A percentile compares a stretch with the other conserved stretches of the same genome.
Evolutionary conservation across 1,140 invertebrate genomes (phyloP).

Genomic region (Trichomalopsis sarcophagae): DNA sequence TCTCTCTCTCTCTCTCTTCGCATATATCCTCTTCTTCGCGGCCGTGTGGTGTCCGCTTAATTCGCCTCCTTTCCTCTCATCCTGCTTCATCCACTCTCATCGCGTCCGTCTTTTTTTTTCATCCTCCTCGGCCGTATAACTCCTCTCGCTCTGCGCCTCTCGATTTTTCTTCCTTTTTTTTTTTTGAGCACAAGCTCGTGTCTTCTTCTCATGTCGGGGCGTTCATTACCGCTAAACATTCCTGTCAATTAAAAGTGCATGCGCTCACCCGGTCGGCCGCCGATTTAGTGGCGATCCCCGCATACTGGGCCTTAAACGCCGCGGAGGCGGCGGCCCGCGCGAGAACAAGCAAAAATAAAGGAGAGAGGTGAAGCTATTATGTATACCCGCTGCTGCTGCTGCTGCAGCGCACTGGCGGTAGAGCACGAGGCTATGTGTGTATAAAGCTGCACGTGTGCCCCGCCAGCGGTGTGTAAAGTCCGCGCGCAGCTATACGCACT

Average conservation of each 20-base stretch:
- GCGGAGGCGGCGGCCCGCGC: background rate
- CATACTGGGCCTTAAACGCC: constrained; percentile 53
- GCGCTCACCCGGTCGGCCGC: constrained; percentile 53
- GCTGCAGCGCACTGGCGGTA: background rate
- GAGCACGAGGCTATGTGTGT: background rate
- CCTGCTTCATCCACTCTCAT: constrained; percentile 50
- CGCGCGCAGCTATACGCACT: constrained; percentile 6
- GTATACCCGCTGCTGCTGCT: background rate
- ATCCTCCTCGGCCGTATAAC: constrained; percentile 40
- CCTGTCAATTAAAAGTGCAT: constrained; percentile 73
- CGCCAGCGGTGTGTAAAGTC: background rate
- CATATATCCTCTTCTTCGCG: constrained; percentile 16
- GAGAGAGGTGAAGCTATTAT: constrained; percentile 21
- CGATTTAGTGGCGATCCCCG: constrained; percentile 66
- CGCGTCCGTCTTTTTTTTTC: constrained; percentile 42
- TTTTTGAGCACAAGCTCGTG: constrained; percentile 51
- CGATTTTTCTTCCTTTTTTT: constrained; percentile 34
- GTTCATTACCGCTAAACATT: constrained; percentile 74
- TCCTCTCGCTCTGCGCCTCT: background rate
- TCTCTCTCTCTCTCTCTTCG: background rate
- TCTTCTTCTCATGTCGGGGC: constrained; percentile 61
- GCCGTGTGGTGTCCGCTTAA: constrained; percentile 24
- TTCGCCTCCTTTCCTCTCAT: constrained; percentile 45
- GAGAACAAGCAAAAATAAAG: constrained; percentile 42
- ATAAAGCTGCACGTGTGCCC: background rate